Conservation (phyloP, 2,797 vertebrate species). For the Sebastes nivosus region DNA sequence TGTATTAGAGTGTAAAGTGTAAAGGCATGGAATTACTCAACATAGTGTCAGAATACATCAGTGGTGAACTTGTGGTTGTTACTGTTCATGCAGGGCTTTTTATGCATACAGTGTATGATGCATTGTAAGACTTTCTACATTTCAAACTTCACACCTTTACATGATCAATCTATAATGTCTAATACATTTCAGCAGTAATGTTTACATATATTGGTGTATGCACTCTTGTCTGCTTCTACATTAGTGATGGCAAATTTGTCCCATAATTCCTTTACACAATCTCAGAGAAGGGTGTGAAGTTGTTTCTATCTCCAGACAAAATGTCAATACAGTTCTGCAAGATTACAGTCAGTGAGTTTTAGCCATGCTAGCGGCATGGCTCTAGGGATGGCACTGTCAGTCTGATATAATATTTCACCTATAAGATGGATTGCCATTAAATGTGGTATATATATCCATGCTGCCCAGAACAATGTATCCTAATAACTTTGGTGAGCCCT, state of each 20-base stretch:
- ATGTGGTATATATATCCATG: background rate
- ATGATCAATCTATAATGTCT: background rate
- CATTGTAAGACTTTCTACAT: background rate
- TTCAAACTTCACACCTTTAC: background rate
- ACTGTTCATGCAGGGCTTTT: constrained; percentile 16
- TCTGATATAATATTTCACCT: background rate
- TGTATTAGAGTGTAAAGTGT: constrained; percentile 19
- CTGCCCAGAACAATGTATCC: background rate
- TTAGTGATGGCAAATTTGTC: background rate
- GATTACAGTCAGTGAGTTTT: background rate
- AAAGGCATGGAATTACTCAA: constrained; percentile 6
- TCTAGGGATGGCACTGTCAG: background rate
- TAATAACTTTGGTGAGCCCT: background rate
- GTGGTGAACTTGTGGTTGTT: background rate
- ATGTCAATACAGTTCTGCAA: background rate
- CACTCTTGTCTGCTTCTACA: background rate
- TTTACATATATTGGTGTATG: background rate
- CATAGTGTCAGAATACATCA: constrained; percentile 14
- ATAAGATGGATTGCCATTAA: background rate
- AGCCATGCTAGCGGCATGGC: background rate
- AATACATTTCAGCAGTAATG: background rate
- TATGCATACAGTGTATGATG: background rate
- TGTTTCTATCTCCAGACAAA: background rate
- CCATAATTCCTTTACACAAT: background rate
- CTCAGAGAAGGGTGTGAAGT: background rate